phyloP scores from a whole-genome alignment of 2,888 invertebrate genomes.

The Glaucopsyche alexis region DNA sequence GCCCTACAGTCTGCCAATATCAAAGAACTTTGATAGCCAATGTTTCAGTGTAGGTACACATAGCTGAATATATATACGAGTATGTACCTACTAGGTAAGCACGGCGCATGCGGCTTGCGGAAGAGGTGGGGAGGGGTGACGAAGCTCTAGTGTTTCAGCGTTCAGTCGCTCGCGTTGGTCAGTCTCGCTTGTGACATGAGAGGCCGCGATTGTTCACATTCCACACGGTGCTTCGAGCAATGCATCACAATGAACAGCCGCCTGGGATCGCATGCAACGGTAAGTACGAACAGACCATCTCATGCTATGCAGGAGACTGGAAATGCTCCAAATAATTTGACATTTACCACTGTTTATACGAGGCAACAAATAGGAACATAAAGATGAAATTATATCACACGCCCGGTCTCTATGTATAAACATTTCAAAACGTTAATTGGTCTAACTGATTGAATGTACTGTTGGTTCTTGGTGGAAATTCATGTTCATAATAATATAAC shows the following conservation, averaged over 20 bases:
- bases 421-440: neutral
- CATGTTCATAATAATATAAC: too few relatives aligned
- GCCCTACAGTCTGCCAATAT: neutral
- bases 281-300: constrained; percentile 48
- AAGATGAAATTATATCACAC: constrained; percentile 1
- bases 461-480: too few relatives aligned
- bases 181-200: constrained; percentile 81
- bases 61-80: constrained; percentile 38
- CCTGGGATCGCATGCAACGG: constrained; percentile 80
- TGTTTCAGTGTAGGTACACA: neutral
- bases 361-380: neutral
- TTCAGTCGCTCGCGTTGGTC: constrained; percentile 56
- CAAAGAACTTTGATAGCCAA: neutral
- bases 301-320: neutral
- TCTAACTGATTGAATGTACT: too few relatives aligned
- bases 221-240: constrained; percentile 83
- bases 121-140: constrained; percentile 48
- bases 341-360: neutral
- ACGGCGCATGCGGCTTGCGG: constrained; percentile 54
- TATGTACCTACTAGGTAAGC: constrained; percentile 43
- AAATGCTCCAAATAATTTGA: neutral
- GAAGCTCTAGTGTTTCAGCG: constrained; percentile 65
- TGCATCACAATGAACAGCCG: constrained; percentile 85
- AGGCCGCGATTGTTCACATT: constrained; percentile 76
- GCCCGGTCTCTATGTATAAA: constrained; percentile 2